Evolutionary conservation across 2,113 vertebrate species (phyloP), one percentile per base, ranked within the genome.

Genomic region (Erythrocercus mccallii): DNA sequence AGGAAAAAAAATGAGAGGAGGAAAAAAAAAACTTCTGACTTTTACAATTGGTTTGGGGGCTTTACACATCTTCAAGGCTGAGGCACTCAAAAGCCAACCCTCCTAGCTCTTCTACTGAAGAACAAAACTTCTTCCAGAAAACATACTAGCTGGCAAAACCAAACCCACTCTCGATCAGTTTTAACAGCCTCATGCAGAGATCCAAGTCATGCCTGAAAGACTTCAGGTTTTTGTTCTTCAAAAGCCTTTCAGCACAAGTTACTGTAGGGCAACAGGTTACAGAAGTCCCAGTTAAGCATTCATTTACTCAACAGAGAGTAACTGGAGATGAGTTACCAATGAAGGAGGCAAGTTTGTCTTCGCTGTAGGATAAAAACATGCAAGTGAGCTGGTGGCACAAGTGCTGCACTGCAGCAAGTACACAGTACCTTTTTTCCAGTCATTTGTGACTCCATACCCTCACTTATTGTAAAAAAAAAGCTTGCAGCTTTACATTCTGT

Each of bases 201-300:
- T 90, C 70, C 50, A 91, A 92, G 62, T 60, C 53, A 44, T 9
- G 17, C 24, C 54, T 69, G n/a, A 45, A 44, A 92, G 53, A 79
- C 65, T 30, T 81, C 40, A 84, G 42, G 70, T 57, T 95, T 92
- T 92, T 90, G 61, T 62, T 89, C 81, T 94, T 89, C 84, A 92
- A 90, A 94, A 91, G 69, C 44, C 38, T 93, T 66, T 65, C 4
- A 7, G 76, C 54, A 80, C 20, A 57, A 72, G 79, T 81, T 65
- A 90, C 51, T 51, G 42, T 12, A 86, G 42, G 79, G 38, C 86
- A 93, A 92, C 37, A 90, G 78, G 54, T 92, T 92, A 90, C 45
- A 38, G 66, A 57, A 90, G 60, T 45, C 47, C 35, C 86, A 81
- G 76, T 73, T 73, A 78, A 88, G 82, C 60, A 60, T 92, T 81